Evolutionary conservation across 2,888 invertebrate species (phyloP), one percentile per base, ranked within the genome.

Genomic region (Beris morrisii): DNA sequence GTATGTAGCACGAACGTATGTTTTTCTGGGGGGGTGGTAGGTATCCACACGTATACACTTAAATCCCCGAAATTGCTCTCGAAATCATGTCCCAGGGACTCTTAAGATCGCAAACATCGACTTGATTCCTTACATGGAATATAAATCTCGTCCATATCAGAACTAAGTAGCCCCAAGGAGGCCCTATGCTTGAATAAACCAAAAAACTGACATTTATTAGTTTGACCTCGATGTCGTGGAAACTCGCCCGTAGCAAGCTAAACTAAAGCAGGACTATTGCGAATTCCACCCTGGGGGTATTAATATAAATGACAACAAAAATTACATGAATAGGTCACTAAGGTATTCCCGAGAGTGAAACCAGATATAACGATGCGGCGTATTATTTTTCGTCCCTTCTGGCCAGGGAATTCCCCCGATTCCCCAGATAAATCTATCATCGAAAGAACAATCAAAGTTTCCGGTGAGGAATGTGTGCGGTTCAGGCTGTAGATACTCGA

Each of bases 371-470:
- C 46, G 30, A 48, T 59, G 46, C 15, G 31, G 28, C 31, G 22
- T 4, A 59, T 48, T 59, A 46, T 46, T 46, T 38, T 58, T 48
- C 9, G 46, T 31, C 13, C 44, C 45, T 44, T 22, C 15, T 22
- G 57, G n/a, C 5, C 15, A 56, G 6, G 56, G 43, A 56, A 43
- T 43, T 56, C 43, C 43, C 12, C 56, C 13, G 30, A 59, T 30
- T 59, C 31, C n/a, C 7, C 58, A 48, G 46, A 59, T 1, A 38
- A 38, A 38, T 59, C 46, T 46, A 59, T 59, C 58, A 61, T 61
- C 7, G 22, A 13, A 52, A 61, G 52, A 61, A 61, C 61, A 61
- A 61, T 61, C 61, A 61, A 61, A 61, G 22, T 61, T 61, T 61
- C 52, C 61, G 61, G 61, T 12, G 50, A 61, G 43, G 52, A 52